Base-by-base conservation (phyloP, 1,140 invertebrate species). In the Macrobrachium nipponense region DNA sequence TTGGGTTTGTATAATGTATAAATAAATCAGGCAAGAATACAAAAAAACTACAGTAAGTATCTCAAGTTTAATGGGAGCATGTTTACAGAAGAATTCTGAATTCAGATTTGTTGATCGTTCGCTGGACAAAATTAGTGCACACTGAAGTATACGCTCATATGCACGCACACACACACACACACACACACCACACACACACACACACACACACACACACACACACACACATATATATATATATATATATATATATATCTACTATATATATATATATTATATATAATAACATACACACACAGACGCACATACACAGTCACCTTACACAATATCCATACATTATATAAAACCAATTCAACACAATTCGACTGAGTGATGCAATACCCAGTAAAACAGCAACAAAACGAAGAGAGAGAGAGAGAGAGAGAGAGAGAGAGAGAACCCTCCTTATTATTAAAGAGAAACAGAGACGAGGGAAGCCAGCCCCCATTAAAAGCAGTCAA, bases 221-320 rank as follows among this genome's bases (percentile, higher is more conserved):
- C 5, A 70, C 20, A 70, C 20, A 70, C 20, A 68, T 68, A 68
- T 68, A 68, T 68, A 68, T 68, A 68, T 68, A 68, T 68, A 11
- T 11, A 68, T 68, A 68, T 68, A 68, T 68, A 68, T 70, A 70
- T n/a, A 15, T 17, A n/a, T 2, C 2, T 17, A 15, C 2, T 2
- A 62, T n/a, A 62, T n/a, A 66, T 23, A 17, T 23, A 66, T 17
- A 14, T 17, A 27, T 23, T 27, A 68, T 27, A 68, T 27, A 68
- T 27, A 68, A 0, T 7, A 5, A 68, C 66, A 68, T 27, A 68
- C 10, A 68, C 1, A 68, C 66, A 68, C 10, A 68, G 5, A 68
- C 66, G 27, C 10, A 68, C 66, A 68, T 10, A 68, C 66, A 68
- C 66, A 68, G 0, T 23, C 66, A 68, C 66, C 5, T 11, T 23